These are phyloP conservation scores for Abramis brama DNA, from an alignment of 2,113 vertebrate species.

Conservation along the genomic window DNA sequence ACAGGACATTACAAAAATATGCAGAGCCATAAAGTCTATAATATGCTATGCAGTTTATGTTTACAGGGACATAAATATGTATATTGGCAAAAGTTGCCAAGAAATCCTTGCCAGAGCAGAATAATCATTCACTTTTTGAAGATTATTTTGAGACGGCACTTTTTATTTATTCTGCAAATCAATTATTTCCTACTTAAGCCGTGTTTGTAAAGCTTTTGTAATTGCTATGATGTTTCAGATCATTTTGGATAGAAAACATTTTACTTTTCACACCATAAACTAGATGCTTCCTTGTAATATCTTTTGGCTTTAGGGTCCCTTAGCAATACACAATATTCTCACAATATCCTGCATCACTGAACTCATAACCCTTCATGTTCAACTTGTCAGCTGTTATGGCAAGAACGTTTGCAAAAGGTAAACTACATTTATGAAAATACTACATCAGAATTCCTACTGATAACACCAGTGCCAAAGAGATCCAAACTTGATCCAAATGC, in stretches of 20 bases:
- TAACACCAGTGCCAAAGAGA: not conserved
- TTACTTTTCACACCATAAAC: slow-evolving; percentile 2
- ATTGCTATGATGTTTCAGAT: not conserved
- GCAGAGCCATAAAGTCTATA: slow-evolving; percentile 46
- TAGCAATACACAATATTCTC: slow-evolving; percentile 6
- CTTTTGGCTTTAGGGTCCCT: not conserved
- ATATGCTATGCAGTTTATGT: slow-evolving; percentile 37
- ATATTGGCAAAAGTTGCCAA: slow-evolving; percentile 34
- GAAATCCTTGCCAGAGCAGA: slow-evolving; percentile 36
- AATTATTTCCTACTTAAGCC: slow-evolving; percentile 6
- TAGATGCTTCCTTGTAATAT: not conserved
- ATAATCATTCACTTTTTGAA: slow-evolving; percentile 23
- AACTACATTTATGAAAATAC: not conserved
- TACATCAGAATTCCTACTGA: not conserved
- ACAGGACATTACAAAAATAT: slow-evolving; percentile 42
- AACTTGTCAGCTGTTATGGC: slow-evolving; percentile 16
- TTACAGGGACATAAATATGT: slow-evolving; percentile 32
- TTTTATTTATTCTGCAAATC: slow-evolving; percentile 20
- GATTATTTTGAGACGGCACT: slow-evolving; percentile 1
- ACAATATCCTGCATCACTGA: not conserved
- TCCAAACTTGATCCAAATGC: not conserved
- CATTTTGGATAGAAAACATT: not conserved
- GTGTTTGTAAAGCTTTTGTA: slow-evolving; percentile 25
- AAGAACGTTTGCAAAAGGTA: not conserved
- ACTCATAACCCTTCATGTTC: not conserved